A percentile compares a stretch with the other conserved stretches of the same genome.
phyloP scores from a whole-genome alignment of 2,888 invertebrate genomes.

The Plutella xylostella region DNA sequence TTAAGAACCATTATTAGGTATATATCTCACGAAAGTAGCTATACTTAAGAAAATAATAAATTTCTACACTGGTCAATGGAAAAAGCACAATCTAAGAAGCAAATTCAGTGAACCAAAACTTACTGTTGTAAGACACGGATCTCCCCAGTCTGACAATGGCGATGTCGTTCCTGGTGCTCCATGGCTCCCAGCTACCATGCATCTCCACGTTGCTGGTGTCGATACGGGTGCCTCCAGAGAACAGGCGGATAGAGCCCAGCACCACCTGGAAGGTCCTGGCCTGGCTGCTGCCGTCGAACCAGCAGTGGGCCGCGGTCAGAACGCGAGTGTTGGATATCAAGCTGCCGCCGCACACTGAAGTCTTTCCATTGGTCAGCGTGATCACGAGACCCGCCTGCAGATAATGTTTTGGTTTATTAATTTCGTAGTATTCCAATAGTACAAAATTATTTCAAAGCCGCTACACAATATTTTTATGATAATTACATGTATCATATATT shows the following conservation, averaged over 20 bases:
- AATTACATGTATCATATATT: background rate
- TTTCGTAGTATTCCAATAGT: no score
- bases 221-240: slow-evolving; percentile 31
- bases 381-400: slow-evolving; percentile 27
- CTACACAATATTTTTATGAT: background rate
- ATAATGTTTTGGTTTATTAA: background rate
- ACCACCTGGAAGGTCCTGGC: slow-evolving; percentile 28
- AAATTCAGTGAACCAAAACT: background rate
- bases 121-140: slow-evolving; percentile 13
- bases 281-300: slow-evolving; percentile 8
- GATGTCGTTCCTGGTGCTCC: slow-evolving; percentile 31
- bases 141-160: slow-evolving; percentile 28
- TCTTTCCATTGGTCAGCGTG: slow-evolving; percentile 18
- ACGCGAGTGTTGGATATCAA: slow-evolving; percentile 21
- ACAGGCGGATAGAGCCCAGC: slow-evolving; percentile 31
- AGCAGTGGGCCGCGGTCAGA: slow-evolving; percentile 13
- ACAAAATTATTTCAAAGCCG: no score
- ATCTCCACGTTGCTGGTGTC: slow-evolving; percentile 25
- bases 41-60: no score
- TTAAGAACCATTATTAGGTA: background rate
- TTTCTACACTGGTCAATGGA: no score
- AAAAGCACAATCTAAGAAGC: no score
- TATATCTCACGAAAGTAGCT: no score
- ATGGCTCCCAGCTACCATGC: slow-evolving; percentile 33
- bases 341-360: slow-evolving; percentile 28